Evolutionary conservation across 2,888 invertebrate genomes (phyloP).

Genomic region (Clivina fossor): DNA sequence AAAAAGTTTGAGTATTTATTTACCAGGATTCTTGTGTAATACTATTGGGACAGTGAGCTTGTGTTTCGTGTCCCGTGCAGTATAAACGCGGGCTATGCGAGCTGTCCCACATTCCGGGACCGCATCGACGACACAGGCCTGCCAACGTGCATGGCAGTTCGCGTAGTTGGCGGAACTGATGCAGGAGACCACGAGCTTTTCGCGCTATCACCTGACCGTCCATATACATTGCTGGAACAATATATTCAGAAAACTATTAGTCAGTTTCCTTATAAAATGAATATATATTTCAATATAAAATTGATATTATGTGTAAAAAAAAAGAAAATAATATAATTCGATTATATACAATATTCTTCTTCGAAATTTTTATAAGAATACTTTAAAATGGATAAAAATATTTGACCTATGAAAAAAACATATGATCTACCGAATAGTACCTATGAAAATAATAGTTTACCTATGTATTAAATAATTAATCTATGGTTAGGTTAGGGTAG

Average conservation of each 20-base stretch:
- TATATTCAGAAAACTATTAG: too few relatives aligned
- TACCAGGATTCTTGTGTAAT: conserved; percentile 40
- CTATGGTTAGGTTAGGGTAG: too few relatives aligned
- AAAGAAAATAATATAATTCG: not conserved
- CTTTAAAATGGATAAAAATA: too few relatives aligned
- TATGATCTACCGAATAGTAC: too few relatives aligned
- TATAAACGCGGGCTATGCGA: conserved; percentile 85
- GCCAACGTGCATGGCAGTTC: conserved; percentile 88
- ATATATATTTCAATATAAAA: too few relatives aligned
- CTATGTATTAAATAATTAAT: too few relatives aligned
- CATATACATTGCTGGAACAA: conserved; percentile 87
- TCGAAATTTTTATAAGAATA: too few relatives aligned
- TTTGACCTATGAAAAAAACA: too few relatives aligned
- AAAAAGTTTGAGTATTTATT: not conserved
- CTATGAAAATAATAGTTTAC: too few relatives aligned
- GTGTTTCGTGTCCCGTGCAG: conserved; percentile 73
- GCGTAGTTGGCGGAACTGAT: conserved; percentile 86
- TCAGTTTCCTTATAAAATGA: too few relatives aligned
- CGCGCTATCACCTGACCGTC: conserved; percentile 86
- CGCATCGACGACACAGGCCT: conserved; percentile 84
- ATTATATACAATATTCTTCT: not conserved
- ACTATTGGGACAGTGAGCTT: conserved; percentile 54
- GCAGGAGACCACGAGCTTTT: conserved; percentile 87
- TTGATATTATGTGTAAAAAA: not conserved
- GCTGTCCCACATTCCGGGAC: conserved; percentile 94